Base-by-base conservation (phyloP, 2,888 invertebrate genomes). In the Sarcophaga subvicina region DNA sequence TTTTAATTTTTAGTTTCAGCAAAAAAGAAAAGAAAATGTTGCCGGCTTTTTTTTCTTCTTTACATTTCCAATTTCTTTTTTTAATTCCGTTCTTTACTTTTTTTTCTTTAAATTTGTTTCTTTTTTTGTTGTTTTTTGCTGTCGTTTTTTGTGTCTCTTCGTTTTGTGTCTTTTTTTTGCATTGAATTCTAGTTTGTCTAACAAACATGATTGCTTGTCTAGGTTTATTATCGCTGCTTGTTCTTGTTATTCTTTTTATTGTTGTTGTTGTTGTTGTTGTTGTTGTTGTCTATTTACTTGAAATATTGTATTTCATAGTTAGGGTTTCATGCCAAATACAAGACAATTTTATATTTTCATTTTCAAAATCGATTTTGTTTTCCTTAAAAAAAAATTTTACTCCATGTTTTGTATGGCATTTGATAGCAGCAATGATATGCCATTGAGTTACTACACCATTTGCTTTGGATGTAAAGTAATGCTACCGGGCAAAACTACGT, bases 131-230 rank as follows among this genome's bases (percentile, higher is more conserved):
- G n/a, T 22, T 70, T 66, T 59, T 76, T 20, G n/a, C 14, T 37
- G 62, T 77, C 59, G 14, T 59, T 54, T 80, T 82, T 66, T 14
- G 37, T 49, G 45, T 37, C 12, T 80, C 22, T 77, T 79, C 49
- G 63, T 54, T 79, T 60, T 37, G 11, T 10, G 20, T 27, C 5
- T 45, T 11, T 69, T 71, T 3, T 72, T 59, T 67, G 60, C 54
- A 63, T 64, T 60, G 66, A 76, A 79, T 70, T 80, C 54, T 80
- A 77, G 71, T 81, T 79, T 84, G 71, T 84, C 81, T 63, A 79
- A 82, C 76, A 81, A 81, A 87, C 81, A 87, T 84, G 70, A 87
- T 78, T 82, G 70, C 84, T 87, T 84, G 81, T 79, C 87, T 87
- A 47, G 70, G 75, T 84, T 67, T 84, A 79, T 84, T 84, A 84